Evolutionary conservation across 2,888 invertebrate genomes (phyloP), one percentile per base, ranked within the genome.

Genomic region (Julus scandinavius): DNA sequence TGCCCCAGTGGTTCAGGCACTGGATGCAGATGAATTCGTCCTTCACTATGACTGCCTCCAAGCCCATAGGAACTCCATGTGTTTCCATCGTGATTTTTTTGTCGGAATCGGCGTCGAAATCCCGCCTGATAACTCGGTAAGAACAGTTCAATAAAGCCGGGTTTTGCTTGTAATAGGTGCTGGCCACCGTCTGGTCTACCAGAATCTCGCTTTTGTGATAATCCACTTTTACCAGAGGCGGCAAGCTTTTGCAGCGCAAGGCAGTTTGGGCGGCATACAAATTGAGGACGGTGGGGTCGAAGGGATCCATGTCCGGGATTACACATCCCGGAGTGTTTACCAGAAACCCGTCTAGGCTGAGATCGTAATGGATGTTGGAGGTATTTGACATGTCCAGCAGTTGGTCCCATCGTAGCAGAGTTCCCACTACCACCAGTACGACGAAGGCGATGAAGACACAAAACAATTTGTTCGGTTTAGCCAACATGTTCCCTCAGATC

Each of bases 221-320:
- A 15, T 40, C 15, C 15, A 84, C 85, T 2, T 1, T 17, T 1
- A 84, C 85, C 85, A 84, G n/a, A 45, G 85, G 85, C 9, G 85
- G 85, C 29, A 15, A 17, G 5, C 85, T 41, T 15, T 45, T 45
- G 85, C 85, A 84, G 85, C n/a, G 41, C 85, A 84, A 84, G 5
- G 40, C 13, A 11, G 41, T 45, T 15, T 40, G 40, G 85, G 85
- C 38, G 5, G 13, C 2, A 7, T 84, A 84, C 85, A 84, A n/a
- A 1, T n/a, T 17, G 85, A 45, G 1, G 13, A 89, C 87, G 20
- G 54, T 41, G 0, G 89, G 72, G 63, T 89, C 89, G 38, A 87
- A 88, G 2, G 89, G 89, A 87, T 88, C 88, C 45, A 89, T 88
- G 6, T 88, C 87, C 29, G 88, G 89, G 9, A 89, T 89, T n/a